phyloP scores from a whole-genome alignment of 2,797 vertebrate genomes.

The Galaxias olidus region DNA sequence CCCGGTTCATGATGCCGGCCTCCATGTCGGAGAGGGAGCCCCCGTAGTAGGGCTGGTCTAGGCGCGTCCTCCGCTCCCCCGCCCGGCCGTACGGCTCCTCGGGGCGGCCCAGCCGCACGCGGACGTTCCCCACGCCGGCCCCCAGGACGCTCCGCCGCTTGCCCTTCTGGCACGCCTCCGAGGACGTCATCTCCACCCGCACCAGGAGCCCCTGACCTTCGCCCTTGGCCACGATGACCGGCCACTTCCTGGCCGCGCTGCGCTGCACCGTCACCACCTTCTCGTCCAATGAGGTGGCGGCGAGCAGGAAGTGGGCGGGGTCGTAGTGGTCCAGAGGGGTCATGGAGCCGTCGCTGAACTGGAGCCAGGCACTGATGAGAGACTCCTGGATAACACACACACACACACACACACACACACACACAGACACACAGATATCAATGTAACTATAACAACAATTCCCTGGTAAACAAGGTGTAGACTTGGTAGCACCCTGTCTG shows the following conservation, averaged over 20 bases:
- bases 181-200: slow-evolving; percentile 85
- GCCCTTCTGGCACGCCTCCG: slow-evolving; percentile 85
- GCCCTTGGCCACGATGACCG: slow-evolving; percentile 81
- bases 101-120: slow-evolving; percentile 79
- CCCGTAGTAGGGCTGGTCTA: slow-evolving; percentile 74
- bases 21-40: slow-evolving; percentile 78
- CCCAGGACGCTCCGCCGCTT: slow-evolving; percentile 82
- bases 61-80: slow-evolving; percentile 79
- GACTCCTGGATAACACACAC: slow-evolving; percentile 80
- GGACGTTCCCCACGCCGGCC: slow-evolving; percentile 77
- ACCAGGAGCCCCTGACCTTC: slow-evolving; percentile 89
- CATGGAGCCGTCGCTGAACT: slow-evolving; percentile 91
- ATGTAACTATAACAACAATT: background rate
- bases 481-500: slow-evolving; percentile 28
- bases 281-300: slow-evolving; percentile 84
- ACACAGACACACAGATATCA: background rate
- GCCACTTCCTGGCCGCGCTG: slow-evolving; percentile 73
- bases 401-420: slow-evolving; percentile 9
- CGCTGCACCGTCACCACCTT: slow-evolving; percentile 74
- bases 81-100: slow-evolving; percentile 79
- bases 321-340: slow-evolving; percentile 91
- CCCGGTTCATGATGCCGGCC: slow-evolving; percentile 73
- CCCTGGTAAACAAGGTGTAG: background rate
- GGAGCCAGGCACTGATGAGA: slow-evolving; percentile 91
- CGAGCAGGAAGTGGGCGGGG: slow-evolving; percentile 82